phyloP scores from a whole-genome alignment of 2,888 invertebrate species.

The Apotomis turbidana region DNA sequence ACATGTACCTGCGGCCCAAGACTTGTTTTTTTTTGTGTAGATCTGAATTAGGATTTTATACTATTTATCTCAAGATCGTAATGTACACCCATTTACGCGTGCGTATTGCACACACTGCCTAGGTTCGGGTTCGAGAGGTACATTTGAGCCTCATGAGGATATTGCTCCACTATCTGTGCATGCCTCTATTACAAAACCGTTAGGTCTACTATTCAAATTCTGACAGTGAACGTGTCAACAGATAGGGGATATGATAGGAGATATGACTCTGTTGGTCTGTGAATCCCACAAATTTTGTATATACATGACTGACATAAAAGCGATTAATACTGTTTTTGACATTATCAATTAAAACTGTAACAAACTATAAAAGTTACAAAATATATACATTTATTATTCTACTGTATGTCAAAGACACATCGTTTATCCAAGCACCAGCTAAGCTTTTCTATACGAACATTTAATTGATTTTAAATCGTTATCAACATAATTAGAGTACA shows the following conservation, averaged over 20 bases:
- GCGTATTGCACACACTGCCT: no score
- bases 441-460: conserved; percentile 3
- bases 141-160: no score
- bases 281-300: neutral
- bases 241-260: neutral
- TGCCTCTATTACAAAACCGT: no score
- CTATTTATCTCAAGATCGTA: no score
- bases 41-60: no score
- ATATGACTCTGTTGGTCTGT: neutral
- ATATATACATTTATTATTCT: neutral
- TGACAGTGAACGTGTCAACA: neutral
- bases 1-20: no score
- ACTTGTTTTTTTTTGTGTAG: no score
- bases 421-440: conserved; percentile 27
- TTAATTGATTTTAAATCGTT: conserved; percentile 21
- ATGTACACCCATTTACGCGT: no score
- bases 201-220: no score
- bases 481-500: conserved; percentile 1
- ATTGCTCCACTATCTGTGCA: no score
- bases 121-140: no score
- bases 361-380: conserved; percentile 9
- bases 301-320: neutral
- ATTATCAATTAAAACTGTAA: conserved; percentile 14
- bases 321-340: conserved; percentile 22
- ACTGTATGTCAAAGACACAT: conserved; percentile 1